A percentile compares a stretch with the other conserved stretches of the same genome.
These are phyloP conservation scores for Copidosoma aretas DNA, from an alignment of 2,888 invertebrate species.

Conservation along the genomic window DNA sequence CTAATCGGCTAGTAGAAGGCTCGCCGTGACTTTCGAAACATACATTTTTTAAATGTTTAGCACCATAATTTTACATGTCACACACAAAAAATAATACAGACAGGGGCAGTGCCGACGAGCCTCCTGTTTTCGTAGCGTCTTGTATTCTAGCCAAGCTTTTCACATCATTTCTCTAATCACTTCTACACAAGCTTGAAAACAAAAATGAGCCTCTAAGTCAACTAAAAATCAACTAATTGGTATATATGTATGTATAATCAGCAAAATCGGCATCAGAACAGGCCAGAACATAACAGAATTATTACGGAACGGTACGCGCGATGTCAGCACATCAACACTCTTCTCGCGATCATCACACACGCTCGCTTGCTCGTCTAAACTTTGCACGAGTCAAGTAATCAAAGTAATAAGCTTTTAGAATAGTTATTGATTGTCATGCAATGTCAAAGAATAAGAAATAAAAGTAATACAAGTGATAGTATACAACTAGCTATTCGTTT, in stretches of 20 bases:
- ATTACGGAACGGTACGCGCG: not conserved
- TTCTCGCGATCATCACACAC: not conserved
- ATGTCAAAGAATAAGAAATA: slow-evolving; percentile 26
- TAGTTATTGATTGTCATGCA: slow-evolving; percentile 28
- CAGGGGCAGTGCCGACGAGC: not conserved
- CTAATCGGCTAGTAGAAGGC: not conserved
- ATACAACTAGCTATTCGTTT: too few species aligned
- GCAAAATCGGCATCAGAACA: too few species aligned
- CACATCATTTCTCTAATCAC: slow-evolving; percentile 17
- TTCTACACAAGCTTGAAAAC: slow-evolving; percentile 41
- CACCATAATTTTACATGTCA: too few species aligned
- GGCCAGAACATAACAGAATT: not conserved
- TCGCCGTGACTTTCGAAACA: not conserved
- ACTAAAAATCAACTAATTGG: slow-evolving; percentile 35
- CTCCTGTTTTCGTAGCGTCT: not conserved
- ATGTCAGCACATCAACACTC: not conserved
- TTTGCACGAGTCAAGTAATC: slow-evolving; percentile 24
- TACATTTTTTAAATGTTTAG: too few species aligned
- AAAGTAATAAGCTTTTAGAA: slow-evolving; percentile 37
- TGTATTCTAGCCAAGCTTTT: slow-evolving; percentile 29
- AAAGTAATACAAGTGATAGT: slow-evolving; percentile 6
- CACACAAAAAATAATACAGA: not conserved
- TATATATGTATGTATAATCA: too few species aligned
- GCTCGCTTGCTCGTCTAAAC: not conserved
- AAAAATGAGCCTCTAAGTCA: slow-evolving; percentile 40